Base-by-base conservation (phyloP, 2,113 vertebrate species). In the Suncus etruscus region DNA sequence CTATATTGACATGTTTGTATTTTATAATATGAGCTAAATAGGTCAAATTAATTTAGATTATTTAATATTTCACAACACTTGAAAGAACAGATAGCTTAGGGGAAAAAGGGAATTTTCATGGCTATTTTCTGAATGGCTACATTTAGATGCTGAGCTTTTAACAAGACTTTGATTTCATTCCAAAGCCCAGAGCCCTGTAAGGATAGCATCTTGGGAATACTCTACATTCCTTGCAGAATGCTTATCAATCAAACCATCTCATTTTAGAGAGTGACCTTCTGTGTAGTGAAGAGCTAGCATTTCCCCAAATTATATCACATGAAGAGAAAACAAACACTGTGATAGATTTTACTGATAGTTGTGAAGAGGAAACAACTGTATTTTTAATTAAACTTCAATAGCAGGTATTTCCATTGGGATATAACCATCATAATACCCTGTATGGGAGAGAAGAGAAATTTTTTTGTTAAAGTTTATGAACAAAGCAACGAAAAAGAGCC, bases 81-180 rank as follows among this genome's bases (percentile, higher is more conserved):
- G 90, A 85, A 94, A 89, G 78, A 94, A 94, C 74, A 89, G 83
- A 94, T 87, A 94, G 89, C 66, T 93, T 91, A 18, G 78, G n/a
- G 77, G 83, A 22, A 9, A 27, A 83, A 92, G 51, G 14, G 89
- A 92, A 96, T 96, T 95, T 95, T 95, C 95, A 95, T 92, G 93
- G 94, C 84, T 96, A 92, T 97, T 97, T 97, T 96, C 96, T 96
- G 90, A 95, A 95, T 94, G 84, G 84, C 93, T 95, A 91, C 94
- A 96, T 95, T 97, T 94, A 96, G 93, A 96, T 89, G 81, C 27
- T 72, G 93, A 90, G 92, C 86, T 96, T 94, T 92, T 95, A 94
- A 96, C 77, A 92, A 89, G 86, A 91, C 95, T 97, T 97, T 97
- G 95, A 96, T 96, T 95, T 97, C 78, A 39, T 96, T 96, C 96